Base-by-base conservation (phyloP, 2,113 vertebrate genomes). In the Eretmochelys imbricata region DNA sequence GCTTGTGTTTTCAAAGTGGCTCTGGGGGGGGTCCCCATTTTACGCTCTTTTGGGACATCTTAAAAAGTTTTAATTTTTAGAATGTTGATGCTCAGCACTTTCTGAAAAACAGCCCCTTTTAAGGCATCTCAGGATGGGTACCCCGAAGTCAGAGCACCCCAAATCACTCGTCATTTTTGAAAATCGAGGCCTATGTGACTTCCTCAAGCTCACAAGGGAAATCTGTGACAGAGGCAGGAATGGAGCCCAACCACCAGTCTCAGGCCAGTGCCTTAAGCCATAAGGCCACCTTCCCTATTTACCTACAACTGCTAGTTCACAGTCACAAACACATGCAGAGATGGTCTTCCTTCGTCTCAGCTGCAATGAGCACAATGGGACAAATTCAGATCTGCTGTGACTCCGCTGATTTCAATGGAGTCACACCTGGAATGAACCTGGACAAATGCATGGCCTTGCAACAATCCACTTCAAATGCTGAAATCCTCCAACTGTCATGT, bases 281-380 rank as follows among this genome's bases (percentile, higher is more conserved):
- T 27, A 46, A 38, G 10, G 13, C 75, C 69, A 82, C 85, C 50
- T 89, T 93, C 93, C 53, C 84, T 75, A 94, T n/a, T 49, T 79
- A 42, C 13, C 14, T 85, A 54, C 3, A 89, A 91, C 48, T 42
- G 82, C 54, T 38, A 94, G 94, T 96, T 95, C 92, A 88, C 87
- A 93, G 93, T 83, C 89, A 42, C 12, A 82, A 87, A 53, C 91
- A 95, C 0, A 5, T n/a, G 83, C 95, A 93, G 10, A 87, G 85
- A 93, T 51, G 20, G 35, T 93, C 92, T 91, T 89, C 49, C 65
- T 90, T 89, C 72, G 82, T 81, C 53, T 27, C 82, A 62, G n/a
- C 88, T 10, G n/a, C 8, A 1, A n/a, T n/a, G n/a, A 69, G 31
- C 62, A 35, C 62, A 69, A n/a, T 9, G 14, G 31, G 62, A 31